phyloP scores from a whole-genome alignment of 1,140 invertebrate genomes.

The Drosophila equinoxialis region DNA sequence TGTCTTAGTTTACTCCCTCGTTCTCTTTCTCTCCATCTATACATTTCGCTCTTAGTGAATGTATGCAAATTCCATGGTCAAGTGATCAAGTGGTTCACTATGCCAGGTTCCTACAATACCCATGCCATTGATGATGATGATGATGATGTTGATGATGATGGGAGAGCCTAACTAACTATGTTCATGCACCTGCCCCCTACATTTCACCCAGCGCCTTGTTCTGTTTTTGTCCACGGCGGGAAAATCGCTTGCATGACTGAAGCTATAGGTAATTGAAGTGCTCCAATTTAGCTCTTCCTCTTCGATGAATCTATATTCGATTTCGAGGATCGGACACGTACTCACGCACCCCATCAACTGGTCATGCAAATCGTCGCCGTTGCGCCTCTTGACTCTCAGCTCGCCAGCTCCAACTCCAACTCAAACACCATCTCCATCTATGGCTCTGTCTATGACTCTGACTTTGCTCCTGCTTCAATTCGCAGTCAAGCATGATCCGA shows the following conservation, averaged over 20 bases:
- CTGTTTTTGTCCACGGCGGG: conserved; percentile 28
- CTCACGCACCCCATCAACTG: conserved; percentile 68
- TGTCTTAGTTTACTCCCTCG: background rate
- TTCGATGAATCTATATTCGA: conserved; percentile 36
- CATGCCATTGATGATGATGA: background rate
- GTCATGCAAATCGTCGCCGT: conserved; percentile 71
- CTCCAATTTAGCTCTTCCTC: conserved; percentile 63
- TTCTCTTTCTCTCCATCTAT: background rate
- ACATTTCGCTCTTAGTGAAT: background rate
- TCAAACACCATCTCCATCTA: background rate
- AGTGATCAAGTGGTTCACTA: conserved; percentile 72
- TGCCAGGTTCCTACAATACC: conserved; percentile 45
- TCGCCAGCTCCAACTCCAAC: background rate
- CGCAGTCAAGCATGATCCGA: conserved; percentile 47
- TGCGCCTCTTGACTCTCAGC: conserved; percentile 53
- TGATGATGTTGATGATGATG: conserved; percentile 5
- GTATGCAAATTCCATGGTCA: conserved; percentile 75
- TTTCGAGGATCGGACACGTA: conserved; percentile 38
- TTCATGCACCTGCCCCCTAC: conserved; percentile 3
- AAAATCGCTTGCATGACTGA: conserved; percentile 65
- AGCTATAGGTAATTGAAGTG: conserved; percentile 53
- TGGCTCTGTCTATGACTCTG: background rate
- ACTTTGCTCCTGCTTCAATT: conserved; percentile 27
- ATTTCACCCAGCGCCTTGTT: conserved; percentile 8
- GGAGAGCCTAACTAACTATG: conserved; percentile 30